phyloP scores from a whole-genome alignment of 2,888 invertebrate genomes.

The Horisme vitalbata region DNA sequence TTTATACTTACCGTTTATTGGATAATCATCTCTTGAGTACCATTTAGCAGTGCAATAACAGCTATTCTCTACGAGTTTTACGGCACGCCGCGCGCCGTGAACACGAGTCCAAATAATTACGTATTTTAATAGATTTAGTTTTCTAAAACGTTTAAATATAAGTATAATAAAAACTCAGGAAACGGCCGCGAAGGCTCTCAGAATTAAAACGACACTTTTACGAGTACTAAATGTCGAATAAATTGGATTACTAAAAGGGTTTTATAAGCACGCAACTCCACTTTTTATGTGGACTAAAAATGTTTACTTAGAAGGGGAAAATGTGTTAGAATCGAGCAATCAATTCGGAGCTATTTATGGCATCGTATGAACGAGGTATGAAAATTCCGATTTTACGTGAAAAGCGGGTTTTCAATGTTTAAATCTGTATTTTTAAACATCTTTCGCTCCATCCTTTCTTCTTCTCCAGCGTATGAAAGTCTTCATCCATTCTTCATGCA shows the following conservation, averaged over 20 bases:
- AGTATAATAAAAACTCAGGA: conserved; percentile 38
- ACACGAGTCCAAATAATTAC: conserved; percentile 57
- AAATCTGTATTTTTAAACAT: no score
- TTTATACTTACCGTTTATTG: conserved; percentile 43
- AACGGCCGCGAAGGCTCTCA: conserved; percentile 27
- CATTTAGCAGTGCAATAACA: conserved; percentile 50
- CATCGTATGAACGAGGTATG: background rate
- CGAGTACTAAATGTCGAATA: conserved; percentile 38
- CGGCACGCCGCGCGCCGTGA: conserved; percentile 44
- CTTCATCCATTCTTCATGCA: no score
- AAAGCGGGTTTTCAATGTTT: no score
- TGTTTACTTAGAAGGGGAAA: conserved; percentile 34
- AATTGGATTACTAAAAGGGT: conserved; percentile 43
- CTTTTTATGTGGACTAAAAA: conserved; percentile 42
- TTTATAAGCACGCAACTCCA: conserved; percentile 41
- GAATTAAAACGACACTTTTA: conserved; percentile 43
- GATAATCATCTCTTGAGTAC: conserved; percentile 59
- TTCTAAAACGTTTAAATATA: conserved; percentile 41
- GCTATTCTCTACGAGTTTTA: conserved; percentile 58
- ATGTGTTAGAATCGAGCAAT: conserved; percentile 32
- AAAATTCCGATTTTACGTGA: no score
- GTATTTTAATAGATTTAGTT: conserved; percentile 21
- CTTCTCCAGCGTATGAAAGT: no score
- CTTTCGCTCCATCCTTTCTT: no score
- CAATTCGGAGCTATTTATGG: conserved; percentile 28